phyloP scores from a whole-genome alignment of 1,140 invertebrate genomes.

The Apis cerana region DNA sequence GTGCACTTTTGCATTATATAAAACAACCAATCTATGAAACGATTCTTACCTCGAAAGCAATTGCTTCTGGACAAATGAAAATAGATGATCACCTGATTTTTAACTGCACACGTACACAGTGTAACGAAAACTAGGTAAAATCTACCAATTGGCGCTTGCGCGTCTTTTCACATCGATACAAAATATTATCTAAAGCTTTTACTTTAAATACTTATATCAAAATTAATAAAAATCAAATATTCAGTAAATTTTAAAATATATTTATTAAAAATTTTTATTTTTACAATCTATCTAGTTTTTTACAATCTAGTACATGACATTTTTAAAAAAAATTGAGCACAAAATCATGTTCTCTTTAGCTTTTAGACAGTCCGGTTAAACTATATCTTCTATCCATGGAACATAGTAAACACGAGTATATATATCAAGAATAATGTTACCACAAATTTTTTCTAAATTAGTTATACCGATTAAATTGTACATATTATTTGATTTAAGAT shows the following conservation, averaged over 20 bases:
- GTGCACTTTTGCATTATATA: neutral
- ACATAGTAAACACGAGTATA: conserved; percentile 82
- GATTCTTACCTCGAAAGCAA: conserved; percentile 38
- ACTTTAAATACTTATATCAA: neutral
- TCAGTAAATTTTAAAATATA: neutral
- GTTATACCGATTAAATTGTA: conserved; percentile 81
- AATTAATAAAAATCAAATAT: neutral
- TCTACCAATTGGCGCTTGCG: conserved; percentile 58
- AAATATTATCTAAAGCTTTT: conserved; percentile 42
- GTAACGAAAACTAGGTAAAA: conserved; percentile 49
- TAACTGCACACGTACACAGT: conserved; percentile 19
- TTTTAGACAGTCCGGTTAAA: conserved; percentile 62
- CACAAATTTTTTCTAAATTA: conserved; percentile 80
- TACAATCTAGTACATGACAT: too few species aligned
- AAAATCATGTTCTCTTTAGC: too few species aligned
- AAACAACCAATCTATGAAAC: neutral
- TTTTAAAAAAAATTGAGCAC: too few species aligned
- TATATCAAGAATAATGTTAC: conserved; percentile 79
- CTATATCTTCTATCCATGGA: conserved; percentile 81
- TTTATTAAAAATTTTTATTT: conserved; percentile 13
- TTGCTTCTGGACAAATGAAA: conserved; percentile 51
- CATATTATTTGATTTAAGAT: conserved; percentile 71
- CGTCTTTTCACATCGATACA: conserved; percentile 56
- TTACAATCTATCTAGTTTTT: neutral
- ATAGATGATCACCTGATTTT: conserved; percentile 43